Percentiles rank a stretch among this genome's conserved stretches.
Conservation (phyloP, 2,888 invertebrate genomes). For the Microctonus brassicae region DNA sequence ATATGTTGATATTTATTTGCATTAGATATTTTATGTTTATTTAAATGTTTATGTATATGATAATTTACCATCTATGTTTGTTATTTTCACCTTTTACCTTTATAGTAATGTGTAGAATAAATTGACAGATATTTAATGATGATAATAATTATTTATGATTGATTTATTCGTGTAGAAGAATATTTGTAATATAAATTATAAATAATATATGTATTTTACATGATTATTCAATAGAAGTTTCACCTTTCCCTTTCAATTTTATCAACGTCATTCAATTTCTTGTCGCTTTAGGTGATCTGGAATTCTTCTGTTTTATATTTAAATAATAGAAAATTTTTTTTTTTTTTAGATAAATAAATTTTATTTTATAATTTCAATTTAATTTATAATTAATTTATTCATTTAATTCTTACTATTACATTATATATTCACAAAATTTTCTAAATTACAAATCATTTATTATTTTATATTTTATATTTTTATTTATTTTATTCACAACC, state of each 20-base stretch:
- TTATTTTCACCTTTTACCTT: slow-evolving; percentile 19
- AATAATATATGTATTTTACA: not conserved
- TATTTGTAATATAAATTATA: slow-evolving; percentile 16
- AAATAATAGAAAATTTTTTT: not conserved
- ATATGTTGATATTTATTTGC: slow-evolving; percentile 39
- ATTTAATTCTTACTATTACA: not conserved
- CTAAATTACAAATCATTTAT: too few relatives aligned
- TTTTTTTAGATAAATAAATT: too few relatives aligned
- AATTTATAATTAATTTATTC: not conserved
- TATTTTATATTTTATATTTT: too few relatives aligned
- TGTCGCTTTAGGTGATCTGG: slow-evolving; percentile 5
- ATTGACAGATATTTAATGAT: not conserved
- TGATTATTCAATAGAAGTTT: slow-evolving; percentile 23
- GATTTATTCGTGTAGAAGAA: not conserved
- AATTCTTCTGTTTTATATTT: slow-evolving; percentile 1
- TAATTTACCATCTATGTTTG: not conserved
- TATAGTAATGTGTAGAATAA: not conserved
- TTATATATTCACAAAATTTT: too few relatives aligned
- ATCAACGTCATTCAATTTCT: slow-evolving; percentile 26
- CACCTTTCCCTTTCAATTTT: slow-evolving; percentile 37
- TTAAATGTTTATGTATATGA: too few relatives aligned
- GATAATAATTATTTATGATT: not conserved
- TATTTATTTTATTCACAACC: too few relatives aligned
- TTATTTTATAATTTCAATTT: too few relatives aligned
- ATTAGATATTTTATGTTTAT: not conserved